These are phyloP conservation scores for Listronotus bonariensis DNA, from an alignment of 1,140 invertebrate genomes.

Conservation along the genomic window DNA sequence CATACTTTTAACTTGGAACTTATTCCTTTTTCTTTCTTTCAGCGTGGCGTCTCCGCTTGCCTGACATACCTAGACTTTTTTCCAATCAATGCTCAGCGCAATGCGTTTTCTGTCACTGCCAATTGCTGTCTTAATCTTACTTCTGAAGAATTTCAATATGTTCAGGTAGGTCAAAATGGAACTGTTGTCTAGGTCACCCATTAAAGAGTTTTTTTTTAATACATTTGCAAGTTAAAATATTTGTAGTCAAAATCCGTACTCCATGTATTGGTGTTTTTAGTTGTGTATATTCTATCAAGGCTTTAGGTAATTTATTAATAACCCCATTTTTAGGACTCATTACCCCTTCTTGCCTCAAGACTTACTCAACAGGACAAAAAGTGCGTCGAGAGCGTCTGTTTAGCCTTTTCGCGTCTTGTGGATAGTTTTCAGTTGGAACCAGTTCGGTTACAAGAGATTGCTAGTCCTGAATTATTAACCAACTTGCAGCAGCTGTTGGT, in stretches of 20 bases:
- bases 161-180: constrained; percentile 60
- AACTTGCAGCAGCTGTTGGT: constrained; percentile 93
- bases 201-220: too few relatives aligned
- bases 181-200: too few relatives aligned
- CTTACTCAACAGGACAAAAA: constrained; percentile 96
- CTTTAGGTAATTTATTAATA: constrained; percentile 5
- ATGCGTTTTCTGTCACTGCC: constrained; percentile 92
- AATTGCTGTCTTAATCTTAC: constrained; percentile 96
- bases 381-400: constrained; percentile 94
- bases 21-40: constrained; percentile 47
- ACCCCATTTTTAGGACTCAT: constrained; percentile 68
- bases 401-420: constrained; percentile 93
- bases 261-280: not conserved
- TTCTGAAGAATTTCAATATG: constrained; percentile 90
- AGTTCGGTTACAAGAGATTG: constrained; percentile 90
- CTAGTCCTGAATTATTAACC: constrained; percentile 86
- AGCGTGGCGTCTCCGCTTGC: constrained; percentile 93
- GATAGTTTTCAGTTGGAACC: constrained; percentile 96
- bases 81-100: constrained; percentile 93
- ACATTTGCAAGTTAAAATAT: not conserved
- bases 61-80: constrained; percentile 97
- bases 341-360: constrained; percentile 82
- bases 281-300: too few relatives aligned
- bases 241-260: not conserved
- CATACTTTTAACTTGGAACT: too few relatives aligned